phyloP scores from a whole-genome alignment of 2,888 invertebrate species.

The Uropetala carovei region DNA sequence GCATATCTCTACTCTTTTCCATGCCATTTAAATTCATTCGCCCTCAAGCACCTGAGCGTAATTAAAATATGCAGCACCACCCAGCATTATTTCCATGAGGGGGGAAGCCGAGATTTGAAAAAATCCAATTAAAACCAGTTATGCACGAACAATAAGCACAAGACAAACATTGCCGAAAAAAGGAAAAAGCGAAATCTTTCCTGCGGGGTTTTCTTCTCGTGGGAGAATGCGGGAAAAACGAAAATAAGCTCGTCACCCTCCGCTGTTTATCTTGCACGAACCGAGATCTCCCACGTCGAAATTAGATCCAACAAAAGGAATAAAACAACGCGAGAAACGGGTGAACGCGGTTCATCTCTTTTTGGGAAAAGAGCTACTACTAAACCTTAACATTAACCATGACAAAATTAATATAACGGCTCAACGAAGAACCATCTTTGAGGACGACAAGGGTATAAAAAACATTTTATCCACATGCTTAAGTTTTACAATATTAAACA shows the following conservation, averaged over 20 bases:
- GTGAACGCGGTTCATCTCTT: too few relatives aligned
- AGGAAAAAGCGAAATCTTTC: background rate
- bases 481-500: too few relatives aligned
- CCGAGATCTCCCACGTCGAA: too few relatives aligned
- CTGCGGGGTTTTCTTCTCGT: background rate
- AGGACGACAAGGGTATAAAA: too few relatives aligned
- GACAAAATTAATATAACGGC: too few relatives aligned
- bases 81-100: background rate
- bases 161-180: background rate
- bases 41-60: background rate
- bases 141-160: background rate
- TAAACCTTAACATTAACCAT: too few relatives aligned
- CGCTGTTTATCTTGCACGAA: background rate
- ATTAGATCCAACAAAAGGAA: background rate
- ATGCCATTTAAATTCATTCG: background rate
- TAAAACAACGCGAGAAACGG: background rate
- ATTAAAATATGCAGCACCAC: background rate
- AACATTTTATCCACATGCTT: too few relatives aligned
- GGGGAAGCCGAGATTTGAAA: background rate
- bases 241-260: too few relatives aligned
- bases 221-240: too few relatives aligned
- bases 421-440: too few relatives aligned
- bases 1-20: background rate
- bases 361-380: too few relatives aligned
- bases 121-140: background rate